Evolutionary conservation across 2,888 invertebrate genomes (phyloP), one percentile per base, ranked within the genome.

Genomic region (Tetranychus piercei): DNA sequence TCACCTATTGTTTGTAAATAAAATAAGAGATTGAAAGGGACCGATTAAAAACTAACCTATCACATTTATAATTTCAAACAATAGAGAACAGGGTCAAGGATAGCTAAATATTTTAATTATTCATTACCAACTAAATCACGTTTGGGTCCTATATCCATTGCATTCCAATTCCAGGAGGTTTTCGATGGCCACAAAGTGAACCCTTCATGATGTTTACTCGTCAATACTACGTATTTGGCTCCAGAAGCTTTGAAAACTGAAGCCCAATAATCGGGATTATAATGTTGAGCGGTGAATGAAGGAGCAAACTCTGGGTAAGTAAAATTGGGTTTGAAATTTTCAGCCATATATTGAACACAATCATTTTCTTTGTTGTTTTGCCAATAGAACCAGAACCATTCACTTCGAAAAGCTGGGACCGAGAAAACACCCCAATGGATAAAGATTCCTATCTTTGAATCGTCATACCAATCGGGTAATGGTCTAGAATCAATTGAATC

Each of bases 221-320:
- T 83, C 74, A 84, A 79, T 1, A 84, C 84, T n/a, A 84, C 79
- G 78, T 84, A 84, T 77, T 81, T 81, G 4, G 85, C 85, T 22
- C 85, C 85, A 11, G 74, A 75, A 55, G 73, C 55, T 43, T 82
- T 79, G 73, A 85, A 82, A 44, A 84, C 80, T 43, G 83, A 82
- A 0, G 83, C 84, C 82, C 85, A 85, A 70, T 81, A 77, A 23
- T 81, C 79, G 1, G 85, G 82, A 77, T 85, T 79, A 77, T 82
- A 85, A 74, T 84, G 81, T 76, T 84, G 84, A 4, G 84, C 82
- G 0, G 81, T 82, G 77, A 85, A 85, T 79, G 79, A 73, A 76
- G 80, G 78, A 0, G 82, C 85, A 79, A 85, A 85, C 76, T 85
- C 84, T 0, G 82, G 81, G 79, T 85, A 85, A 0, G 83, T 82